Evolutionary conservation across 92 coral and sea anemone genomes (phyloP).

Genomic region (Epizoanthus fatuus): DNA sequence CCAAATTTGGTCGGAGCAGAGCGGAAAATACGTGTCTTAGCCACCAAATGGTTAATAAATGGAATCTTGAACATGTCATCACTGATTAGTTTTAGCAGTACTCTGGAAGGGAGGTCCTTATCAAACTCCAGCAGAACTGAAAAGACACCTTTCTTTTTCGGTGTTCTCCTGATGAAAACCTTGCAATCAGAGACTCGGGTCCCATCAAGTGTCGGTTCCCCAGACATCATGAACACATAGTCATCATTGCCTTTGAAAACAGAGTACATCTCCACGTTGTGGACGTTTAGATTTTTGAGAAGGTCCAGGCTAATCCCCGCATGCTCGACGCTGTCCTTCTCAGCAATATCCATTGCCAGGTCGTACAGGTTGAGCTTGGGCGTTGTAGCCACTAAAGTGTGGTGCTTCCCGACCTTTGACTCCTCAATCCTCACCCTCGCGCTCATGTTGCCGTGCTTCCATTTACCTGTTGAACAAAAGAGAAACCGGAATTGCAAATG

Average conservation of each 20-base stretch:
- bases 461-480: conserved; percentile 69
- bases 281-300: conserved; percentile 71
- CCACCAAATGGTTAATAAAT: conserved; percentile 89
- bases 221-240: conserved; percentile 94
- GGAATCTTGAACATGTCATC: conserved; percentile 91
- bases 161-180: conserved; percentile 89
- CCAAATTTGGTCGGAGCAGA: conserved; percentile 88
- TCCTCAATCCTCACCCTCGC: conserved; percentile 88
- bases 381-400: conserved; percentile 91
- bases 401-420: conserved; percentile 90
- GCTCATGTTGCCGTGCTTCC: conserved; percentile 88
- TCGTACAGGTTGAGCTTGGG: conserved; percentile 79
- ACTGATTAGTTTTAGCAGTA: conserved; percentile 82
- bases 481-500: background rate
- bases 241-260: conserved; percentile 94
- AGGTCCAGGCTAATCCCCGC: conserved; percentile 84
- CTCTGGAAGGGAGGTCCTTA: conserved; percentile 85
- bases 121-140: conserved; percentile 90
- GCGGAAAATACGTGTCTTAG: conserved; percentile 86
- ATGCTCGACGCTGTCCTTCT: conserved; percentile 77
- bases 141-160: conserved; percentile 84
- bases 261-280: conserved; percentile 92
- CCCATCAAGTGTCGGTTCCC: conserved; percentile 72
- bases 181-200: conserved; percentile 82
- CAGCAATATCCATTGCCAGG: conserved; percentile 83